Evolutionary conservation across 2,888 invertebrate species (phyloP), one percentile per base, ranked within the genome.

Genomic region (Romanomermis culicivorax): DNA sequence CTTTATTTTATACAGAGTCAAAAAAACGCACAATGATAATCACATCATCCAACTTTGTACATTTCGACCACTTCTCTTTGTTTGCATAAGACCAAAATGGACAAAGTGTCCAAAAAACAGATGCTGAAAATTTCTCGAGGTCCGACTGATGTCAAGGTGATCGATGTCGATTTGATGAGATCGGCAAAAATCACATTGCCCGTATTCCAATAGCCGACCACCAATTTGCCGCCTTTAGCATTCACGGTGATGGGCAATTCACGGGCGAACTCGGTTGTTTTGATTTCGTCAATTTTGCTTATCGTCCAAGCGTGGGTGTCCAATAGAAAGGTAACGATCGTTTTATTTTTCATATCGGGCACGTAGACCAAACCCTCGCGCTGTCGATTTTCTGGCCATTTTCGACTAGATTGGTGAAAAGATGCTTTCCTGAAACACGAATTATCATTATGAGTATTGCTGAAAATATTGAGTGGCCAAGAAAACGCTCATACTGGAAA

Each of bases 121-220:
- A 30, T 4, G 24, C 14, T 30, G 51, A 51, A 51, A 3, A 51
- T 17, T 51, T 51, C 30, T 17, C 24, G 7, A 14, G 51, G 51
- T 29, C 51, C 51, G n/a, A 51, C 51, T 7, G 30, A 51, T n/a
- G 51, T 51, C 51, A 51, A 30, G 36, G 25, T 51, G 4, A 23
- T 4, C 29, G 51, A 51, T 3, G 29, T 20, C n/a, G 20, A 29
- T 24, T 51, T 51, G 20, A 17, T 4, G 30, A 51, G 24, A 30
- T 51, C 51, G 51, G 51, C 51, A 7, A n/a, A 14, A 17, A 51
- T 30, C 4, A 51, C 14, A 30, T 51, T 51, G 51, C 51, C 51
- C 3, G 51, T 51, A 23, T 51, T 30, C 51, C 51, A 51, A 30
- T 51, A 23, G n/a, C 51, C 51, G 30, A 51, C 51, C n/a, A 51